Evolutionary conservation across 2,888 invertebrate genomes (phyloP), one percentile per base, ranked within the genome.

Genomic region (Scaptomyza parva): DNA sequence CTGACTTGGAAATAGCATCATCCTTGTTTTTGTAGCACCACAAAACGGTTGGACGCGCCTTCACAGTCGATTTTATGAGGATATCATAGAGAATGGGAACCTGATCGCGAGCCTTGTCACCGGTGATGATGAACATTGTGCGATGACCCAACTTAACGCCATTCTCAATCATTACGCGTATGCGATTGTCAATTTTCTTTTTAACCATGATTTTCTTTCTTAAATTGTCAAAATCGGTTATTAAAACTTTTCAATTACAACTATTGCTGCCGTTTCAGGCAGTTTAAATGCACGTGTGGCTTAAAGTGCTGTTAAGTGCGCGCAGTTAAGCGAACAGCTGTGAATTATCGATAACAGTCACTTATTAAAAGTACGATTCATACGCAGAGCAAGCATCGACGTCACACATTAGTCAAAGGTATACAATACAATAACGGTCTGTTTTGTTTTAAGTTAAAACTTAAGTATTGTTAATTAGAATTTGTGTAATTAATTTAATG

Each of bases 11-110:
- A 76, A 97, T 97, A 24, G 96, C 97, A 81, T 97, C 94, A 89
- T 98, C 97, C 76, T 94, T 94, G 79, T 95, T 99, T 94, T 99
- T 99, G 92, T 99, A 99, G 91, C 99, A 99, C 99, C 99, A 99
- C 9, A 99, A 92, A 1, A 99, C 98, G 41, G 96, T 96, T 0
- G 99, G 99, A 39, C 99, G 93, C 0, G 98, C 95, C 92, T 97
- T 97, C 0, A 99, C 96, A 50, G 96, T 95, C 1, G 99, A 96
- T 92, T 99, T 99, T 0, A 98, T 96, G 43, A 99, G 92, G 95
- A 99, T 98, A 89, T 99, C 99, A 93, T 99, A 99, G 3, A 99
- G 92, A 90, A 99, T 97, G 5, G 98, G 98, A 12, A 99, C 97
- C 93, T 99, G 99, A 92, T 99, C 99, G 90, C 96, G 94, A 17